Evolutionary conservation across 2,113 vertebrate species (phyloP).

Genomic region (Petaurus breviceps): DNA sequence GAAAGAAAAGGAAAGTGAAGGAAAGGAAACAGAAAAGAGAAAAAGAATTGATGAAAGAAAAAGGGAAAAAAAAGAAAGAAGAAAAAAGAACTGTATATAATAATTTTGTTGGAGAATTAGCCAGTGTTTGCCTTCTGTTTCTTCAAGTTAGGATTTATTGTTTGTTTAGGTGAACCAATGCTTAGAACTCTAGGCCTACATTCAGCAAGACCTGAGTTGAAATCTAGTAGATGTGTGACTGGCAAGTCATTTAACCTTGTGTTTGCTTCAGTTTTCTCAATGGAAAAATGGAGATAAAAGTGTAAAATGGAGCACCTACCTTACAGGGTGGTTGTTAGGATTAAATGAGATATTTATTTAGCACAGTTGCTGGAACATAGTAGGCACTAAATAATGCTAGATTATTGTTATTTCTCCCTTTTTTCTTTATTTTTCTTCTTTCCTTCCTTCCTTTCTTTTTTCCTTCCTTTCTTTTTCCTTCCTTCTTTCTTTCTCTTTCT

Average conservation of each 20-base stretch:
- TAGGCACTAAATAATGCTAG: background rate
- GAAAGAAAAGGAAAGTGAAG: background rate
- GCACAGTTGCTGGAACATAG: background rate
- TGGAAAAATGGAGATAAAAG: background rate
- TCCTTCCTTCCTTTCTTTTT: no score
- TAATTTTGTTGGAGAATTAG: background rate
- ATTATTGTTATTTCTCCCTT: background rate
- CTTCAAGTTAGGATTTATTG: background rate
- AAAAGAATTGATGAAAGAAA: no score
- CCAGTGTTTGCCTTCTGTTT: background rate
- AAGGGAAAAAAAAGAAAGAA: no score
- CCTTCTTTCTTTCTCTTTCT: no score
- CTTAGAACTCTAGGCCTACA: background rate
- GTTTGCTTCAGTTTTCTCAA: background rate
- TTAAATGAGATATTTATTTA: background rate
- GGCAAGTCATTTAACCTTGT: background rate
- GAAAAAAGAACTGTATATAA: background rate
- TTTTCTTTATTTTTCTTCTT: background rate
- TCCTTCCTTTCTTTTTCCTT: no score
- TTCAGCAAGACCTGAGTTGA: background rate
- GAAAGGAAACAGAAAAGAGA: background rate
- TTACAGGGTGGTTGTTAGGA: background rate
- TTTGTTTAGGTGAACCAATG: background rate
- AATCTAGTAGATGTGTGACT: background rate
- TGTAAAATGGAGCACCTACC: background rate